Percentiles rank a stretch among this genome's conserved stretches.
These are phyloP conservation scores for Bubalus kerabau DNA, from an alignment of 2,113 vertebrate genomes.

Conservation along the genomic window DNA sequence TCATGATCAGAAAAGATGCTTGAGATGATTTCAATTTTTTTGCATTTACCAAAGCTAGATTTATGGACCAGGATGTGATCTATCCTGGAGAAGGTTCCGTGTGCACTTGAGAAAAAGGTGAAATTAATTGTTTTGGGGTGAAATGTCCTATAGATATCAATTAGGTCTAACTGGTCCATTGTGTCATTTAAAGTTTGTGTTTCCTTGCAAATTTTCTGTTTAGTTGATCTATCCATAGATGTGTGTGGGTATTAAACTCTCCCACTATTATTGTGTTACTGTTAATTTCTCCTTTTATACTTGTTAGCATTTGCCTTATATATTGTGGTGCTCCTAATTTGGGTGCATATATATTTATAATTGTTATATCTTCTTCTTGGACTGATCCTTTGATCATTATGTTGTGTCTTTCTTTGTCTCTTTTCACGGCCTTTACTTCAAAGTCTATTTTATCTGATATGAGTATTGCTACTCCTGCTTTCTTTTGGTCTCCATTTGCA, in stretches of 20 bases:
- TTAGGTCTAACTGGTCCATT: not conserved
- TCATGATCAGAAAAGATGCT: not conserved
- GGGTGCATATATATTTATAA: not conserved
- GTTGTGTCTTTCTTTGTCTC: not conserved
- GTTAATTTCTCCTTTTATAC: not conserved
- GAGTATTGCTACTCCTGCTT: not conserved
- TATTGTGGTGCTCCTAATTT: not conserved
- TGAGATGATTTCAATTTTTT: not conserved
- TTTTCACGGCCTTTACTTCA: not conserved
- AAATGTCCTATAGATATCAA: not conserved
- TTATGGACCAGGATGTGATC: not conserved
- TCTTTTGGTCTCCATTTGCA: not conserved
- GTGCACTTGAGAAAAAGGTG: not conserved
- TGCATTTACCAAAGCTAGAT: not conserved
- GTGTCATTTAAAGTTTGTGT: not conserved
- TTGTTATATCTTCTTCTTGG: not conserved
- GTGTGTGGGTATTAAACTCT: not conserved
- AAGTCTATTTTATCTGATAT: not conserved
- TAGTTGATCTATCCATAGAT: not conserved
- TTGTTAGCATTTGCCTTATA: not conserved
- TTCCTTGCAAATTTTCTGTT: not conserved
- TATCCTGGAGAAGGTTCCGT: not conserved
- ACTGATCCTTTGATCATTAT: not conserved
- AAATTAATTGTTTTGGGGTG: not conserved
- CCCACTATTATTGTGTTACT: not conserved